Evolutionary conservation across 2,113 vertebrate genomes (phyloP).

Genomic region (Meles meles): DNA sequence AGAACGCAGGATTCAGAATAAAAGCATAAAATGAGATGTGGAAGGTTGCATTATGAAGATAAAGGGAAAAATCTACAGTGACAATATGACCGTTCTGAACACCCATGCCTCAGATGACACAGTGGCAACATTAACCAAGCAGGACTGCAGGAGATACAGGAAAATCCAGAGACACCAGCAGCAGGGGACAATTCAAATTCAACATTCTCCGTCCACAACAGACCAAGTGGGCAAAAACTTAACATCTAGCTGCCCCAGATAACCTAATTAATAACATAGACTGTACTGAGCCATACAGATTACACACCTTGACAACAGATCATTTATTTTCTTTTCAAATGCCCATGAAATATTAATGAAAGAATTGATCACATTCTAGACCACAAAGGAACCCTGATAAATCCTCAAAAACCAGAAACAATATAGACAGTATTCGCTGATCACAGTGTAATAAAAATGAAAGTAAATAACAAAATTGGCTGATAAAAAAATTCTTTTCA

Average conservation of each 20-base stretch:
- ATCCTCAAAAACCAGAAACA: not conserved
- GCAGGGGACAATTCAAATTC: too few species aligned
- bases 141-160: not conserved
- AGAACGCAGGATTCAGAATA: not conserved
- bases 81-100: rapidly evolving
- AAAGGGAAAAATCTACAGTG: not conserved
- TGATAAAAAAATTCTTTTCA: not conserved
- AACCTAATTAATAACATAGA: not conserved
- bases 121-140: rapidly evolving
- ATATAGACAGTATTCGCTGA: not conserved
- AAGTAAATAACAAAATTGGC: not conserved
- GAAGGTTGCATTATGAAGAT: not conserved
- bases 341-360: constrained; percentile 18
- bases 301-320: not conserved
- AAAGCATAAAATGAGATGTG: not conserved
- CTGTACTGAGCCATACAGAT: not conserved
- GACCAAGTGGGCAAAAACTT: not conserved
- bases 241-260: too few species aligned
- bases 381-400: not conserved
- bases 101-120: rapidly evolving
- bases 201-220: not conserved
- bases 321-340: constrained; percentile 36
- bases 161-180: not conserved
- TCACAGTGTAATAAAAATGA: not conserved
- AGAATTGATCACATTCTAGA: not conserved